Base-by-base conservation (phyloP, 2,113 vertebrate species). In the Siniperca chuatsi region DNA sequence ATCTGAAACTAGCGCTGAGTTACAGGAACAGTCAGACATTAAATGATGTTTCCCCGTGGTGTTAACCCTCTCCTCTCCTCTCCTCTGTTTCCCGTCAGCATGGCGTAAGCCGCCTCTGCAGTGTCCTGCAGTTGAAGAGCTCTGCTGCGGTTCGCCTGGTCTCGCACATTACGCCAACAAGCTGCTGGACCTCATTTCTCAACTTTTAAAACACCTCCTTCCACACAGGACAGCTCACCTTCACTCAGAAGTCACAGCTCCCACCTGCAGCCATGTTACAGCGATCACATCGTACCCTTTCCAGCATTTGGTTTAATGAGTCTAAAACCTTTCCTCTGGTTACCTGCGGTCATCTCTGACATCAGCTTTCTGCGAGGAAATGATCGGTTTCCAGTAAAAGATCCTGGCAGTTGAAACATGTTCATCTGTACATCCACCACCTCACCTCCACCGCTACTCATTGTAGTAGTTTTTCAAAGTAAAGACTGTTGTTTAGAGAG, bases 41-140 rank as follows among this genome's bases (percentile, higher is more conserved):
- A n/a, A 61, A 80, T 12, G 44, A 25, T 35, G 8, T 12, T 48
- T 3, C 13, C 3, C 4, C 3, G 5, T 67, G 16, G 5, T 42
- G 29, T 65, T 3, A 74, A 57, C 16, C 8, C 0, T 4, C 33
- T 79, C 37, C 29, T 4, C 33, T 79, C 37, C 29, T 40, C 25
- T 33, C 2, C 12, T 69, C 64, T 87, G 33, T 66, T 44, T 78
- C 62, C 20, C 64, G 0, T 42, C 82, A 93, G 92, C 82, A 90
- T 93, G 91, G 89, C 92, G 8, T 93, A 58, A 75, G 11, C 21
- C 5, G 0, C 35, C 4, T 25, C 54, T 9, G 12, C 57, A 1
- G 8, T 23, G 18, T 33, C 57, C 75, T 50, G 61, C 60, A 23
- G 0, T 8, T 0, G 44, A 73, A 11, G 79, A 78, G 52, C 70